Evolutionary conservation across 2,797 vertebrate genomes (phyloP), one percentile per base, ranked within the genome.

Genomic region (Cygnus olor): DNA sequence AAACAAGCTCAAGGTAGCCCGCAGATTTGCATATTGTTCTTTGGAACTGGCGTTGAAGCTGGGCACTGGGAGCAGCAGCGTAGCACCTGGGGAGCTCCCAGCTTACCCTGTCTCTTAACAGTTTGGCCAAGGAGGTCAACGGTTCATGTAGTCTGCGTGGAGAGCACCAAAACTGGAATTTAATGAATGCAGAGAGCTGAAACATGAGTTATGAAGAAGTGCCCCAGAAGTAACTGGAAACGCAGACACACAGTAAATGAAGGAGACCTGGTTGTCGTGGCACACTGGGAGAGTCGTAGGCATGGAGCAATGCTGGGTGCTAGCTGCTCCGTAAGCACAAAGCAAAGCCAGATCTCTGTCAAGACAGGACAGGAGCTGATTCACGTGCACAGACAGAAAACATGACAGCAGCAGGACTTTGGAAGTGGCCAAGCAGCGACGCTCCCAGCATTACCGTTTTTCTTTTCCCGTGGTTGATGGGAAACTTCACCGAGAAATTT

Each of bases 1-100:
- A 96, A 93, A 73, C 84, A 91, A 64, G 85, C 82, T 95, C 14
- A 42, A 79, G 76, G 69, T 72, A 80, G 86, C 81, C 47, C 73
- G 94, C 34, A 44, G 90, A 83, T 94, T 95, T 95, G 87, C 84
- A 92, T 94, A 69, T 56, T 65, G 40, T 20, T 91, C 42, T 93
- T 79, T 84, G 38, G 42, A 89, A 25, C 51, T 90, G 5, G 2
- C 0, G 2, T 21, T 73, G 80, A 60, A 90, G 79, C 66, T 73
- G 36, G 40, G 65, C 70, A 4, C 77, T 71, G 70, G 22, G 63
- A 44, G 60, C 74, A 63, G 49, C 76, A 19, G 27, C 32, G 15
- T 70, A 58, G 56, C 66, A 56, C 42, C 8, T 25, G 32, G 27
- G 28, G 16, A 36, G 38, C 24, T 60, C 58, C 61, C 69, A 60